A percentile compares a stretch with the other conserved stretches of the same genome.
These are phyloP conservation scores for Drosophila melanogaster DNA, from an alignment of 1,140 invertebrate species.

Conservation along the genomic window DNA sequence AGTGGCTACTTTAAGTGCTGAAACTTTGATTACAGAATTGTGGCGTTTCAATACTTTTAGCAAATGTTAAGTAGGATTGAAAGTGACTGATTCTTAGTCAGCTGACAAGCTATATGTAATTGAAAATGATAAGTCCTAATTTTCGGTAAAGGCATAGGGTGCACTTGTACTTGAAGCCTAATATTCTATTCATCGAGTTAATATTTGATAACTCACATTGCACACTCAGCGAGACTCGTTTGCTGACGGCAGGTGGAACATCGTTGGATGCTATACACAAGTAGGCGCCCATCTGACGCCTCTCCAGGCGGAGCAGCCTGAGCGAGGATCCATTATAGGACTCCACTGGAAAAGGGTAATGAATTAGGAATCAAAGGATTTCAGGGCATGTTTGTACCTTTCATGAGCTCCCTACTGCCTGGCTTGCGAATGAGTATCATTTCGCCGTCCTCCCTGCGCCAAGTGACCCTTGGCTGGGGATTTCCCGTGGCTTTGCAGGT, in stretches of 20 bases:
- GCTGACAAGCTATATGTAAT: too few relatives aligned
- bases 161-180: background rate
- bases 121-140: too few relatives aligned
- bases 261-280: constrained; percentile 95
- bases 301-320: constrained; percentile 90
- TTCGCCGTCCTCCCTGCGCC: constrained; percentile 89
- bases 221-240: constrained; percentile 92
- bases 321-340: constrained; percentile 90
- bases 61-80: too few relatives aligned
- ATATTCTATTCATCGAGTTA: background rate
- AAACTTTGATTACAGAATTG: background rate
- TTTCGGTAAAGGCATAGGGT: too few relatives aligned
- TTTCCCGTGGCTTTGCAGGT: constrained; percentile 91
- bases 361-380: background rate
- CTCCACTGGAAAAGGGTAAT: constrained; percentile 86
- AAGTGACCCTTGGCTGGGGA: constrained; percentile 89
- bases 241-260: constrained; percentile 94
- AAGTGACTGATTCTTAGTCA: too few relatives aligned
- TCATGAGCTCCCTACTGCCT: constrained; percentile 87
- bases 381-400: constrained; percentile 84
- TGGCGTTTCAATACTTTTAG: too few relatives aligned
- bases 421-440: constrained; percentile 88
- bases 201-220: constrained; percentile 90
- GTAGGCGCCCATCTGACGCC: constrained; percentile 94
- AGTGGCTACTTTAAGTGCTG: background rate